Evolutionary conservation across 2,113 vertebrate species (phyloP).

Genomic region (Phalacrocorax brasilianus): DNA sequence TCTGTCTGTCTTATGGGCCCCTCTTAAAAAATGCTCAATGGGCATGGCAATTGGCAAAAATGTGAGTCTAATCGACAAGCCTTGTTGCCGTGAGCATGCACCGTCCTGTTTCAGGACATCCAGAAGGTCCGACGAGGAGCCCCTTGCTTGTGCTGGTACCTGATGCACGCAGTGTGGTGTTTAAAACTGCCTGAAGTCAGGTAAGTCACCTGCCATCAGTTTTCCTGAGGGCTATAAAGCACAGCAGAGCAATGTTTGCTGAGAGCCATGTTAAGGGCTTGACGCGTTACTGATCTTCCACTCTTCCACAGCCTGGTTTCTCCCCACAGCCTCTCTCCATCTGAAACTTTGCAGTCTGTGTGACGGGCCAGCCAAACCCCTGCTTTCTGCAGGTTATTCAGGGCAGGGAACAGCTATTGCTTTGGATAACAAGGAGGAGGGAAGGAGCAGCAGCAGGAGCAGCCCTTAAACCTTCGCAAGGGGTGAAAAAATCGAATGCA

Average conservation of each 20-base stretch:
- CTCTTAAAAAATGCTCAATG: neutral
- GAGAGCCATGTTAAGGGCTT: neutral
- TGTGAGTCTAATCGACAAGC: fast-evolving
- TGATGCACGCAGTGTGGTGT: neutral
- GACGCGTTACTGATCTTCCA: neutral
- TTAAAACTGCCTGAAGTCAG: neutral
- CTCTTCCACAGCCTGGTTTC: neutral
- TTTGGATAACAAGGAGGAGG: neutral
- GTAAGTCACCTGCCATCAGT: neutral
- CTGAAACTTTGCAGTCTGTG: neutral
- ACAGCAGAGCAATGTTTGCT: neutral
- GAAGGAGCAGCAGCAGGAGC: neutral
- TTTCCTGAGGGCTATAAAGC: neutral
- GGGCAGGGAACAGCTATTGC: neutral
- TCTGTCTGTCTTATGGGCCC: neutral
- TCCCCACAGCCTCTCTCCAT: neutral
- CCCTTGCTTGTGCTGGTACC: neutral
- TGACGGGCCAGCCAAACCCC: neutral
- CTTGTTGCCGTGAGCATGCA: neutral
- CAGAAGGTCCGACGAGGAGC: neutral
- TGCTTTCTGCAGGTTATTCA: neutral
- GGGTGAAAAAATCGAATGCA: neutral
- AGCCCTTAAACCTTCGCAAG: neutral
- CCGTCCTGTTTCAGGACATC: neutral
- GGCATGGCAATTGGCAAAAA: neutral